Conservation (phyloP, 2,113 vertebrate genomes). For the Nothoprocta pentlandii region DNA sequence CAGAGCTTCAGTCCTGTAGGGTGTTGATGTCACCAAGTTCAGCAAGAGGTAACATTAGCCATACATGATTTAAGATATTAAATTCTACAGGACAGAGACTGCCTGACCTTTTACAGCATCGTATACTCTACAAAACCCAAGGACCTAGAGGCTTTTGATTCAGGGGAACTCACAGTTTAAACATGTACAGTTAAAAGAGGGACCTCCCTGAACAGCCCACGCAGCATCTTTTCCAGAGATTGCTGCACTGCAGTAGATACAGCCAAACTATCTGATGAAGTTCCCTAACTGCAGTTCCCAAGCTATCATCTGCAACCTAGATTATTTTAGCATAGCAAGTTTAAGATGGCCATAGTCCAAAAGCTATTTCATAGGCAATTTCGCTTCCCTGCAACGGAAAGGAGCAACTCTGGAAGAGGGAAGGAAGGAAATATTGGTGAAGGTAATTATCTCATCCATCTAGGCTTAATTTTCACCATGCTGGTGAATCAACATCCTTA, state of each 20-base stretch:
- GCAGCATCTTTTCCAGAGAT: not conserved
- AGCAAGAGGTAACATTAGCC: not conserved
- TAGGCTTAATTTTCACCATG: not conserved
- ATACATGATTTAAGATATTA: not conserved
- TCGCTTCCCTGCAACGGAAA: constrained; percentile 5
- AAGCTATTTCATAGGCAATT: not conserved
- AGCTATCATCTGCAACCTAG: not conserved
- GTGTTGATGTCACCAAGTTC: not conserved
- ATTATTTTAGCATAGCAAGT: not conserved
- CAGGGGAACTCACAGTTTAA: not conserved
- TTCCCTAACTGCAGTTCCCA: not conserved
- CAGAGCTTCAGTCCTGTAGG: accelerated
- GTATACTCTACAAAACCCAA: not conserved
- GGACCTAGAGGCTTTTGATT: not conserved
- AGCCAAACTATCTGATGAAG: not conserved
- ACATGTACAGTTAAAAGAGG: not conserved
- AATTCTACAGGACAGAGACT: not conserved
- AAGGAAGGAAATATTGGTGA: not conserved
- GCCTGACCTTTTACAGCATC: not conserved
- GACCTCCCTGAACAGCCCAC: accelerated
- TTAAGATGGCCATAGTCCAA: not conserved
- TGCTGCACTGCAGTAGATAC: not conserved
- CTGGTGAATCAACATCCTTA: not conserved
- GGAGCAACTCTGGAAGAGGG: not conserved
- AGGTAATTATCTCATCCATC: not conserved